phyloP scores from a whole-genome alignment of 2,888 invertebrate genomes.

The Elmis aenea region DNA sequence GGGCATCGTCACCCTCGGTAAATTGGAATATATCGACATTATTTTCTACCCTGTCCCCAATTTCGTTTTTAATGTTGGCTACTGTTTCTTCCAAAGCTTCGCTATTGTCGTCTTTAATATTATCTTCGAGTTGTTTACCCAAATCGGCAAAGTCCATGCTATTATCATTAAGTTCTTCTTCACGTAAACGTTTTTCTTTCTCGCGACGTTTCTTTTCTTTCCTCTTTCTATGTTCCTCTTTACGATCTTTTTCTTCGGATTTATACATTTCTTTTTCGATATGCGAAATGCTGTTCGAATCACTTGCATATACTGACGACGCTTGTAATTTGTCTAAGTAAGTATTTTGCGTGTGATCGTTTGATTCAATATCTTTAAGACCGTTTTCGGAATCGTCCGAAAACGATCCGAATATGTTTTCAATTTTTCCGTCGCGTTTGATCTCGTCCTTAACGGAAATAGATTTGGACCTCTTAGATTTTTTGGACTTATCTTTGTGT shows the following conservation, averaged over 20 bases:
- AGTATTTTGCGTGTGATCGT: constrained; percentile 19
- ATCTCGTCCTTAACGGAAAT: constrained; percentile 45
- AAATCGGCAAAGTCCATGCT: constrained; percentile 78
- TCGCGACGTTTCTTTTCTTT: constrained; percentile 62
- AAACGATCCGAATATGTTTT: constrained; percentile 81
- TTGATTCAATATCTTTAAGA: constrained; percentile 31
- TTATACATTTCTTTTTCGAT: constrained; percentile 26
- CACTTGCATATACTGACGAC: constrained; percentile 48
- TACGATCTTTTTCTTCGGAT: constrained; percentile 35
- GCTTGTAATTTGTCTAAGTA: constrained; percentile 23
- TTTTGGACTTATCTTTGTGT: constrained; percentile 56
- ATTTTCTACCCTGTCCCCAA: constrained; percentile 36
- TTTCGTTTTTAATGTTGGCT: constrained; percentile 44
- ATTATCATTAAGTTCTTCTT: constrained; percentile 62
- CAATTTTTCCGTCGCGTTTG: constrained; percentile 76
- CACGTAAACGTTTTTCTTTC: constrained; percentile 49
- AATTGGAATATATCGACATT: constrained; percentile 57
- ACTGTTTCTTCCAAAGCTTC: constrained; percentile 41
- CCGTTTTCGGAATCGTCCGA: constrained; percentile 62
- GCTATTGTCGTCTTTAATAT: constrained; percentile 64
- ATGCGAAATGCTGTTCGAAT: constrained; percentile 44
- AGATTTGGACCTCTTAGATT: constrained; percentile 49
- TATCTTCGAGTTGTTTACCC: constrained; percentile 76
- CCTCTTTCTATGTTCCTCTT: constrained; percentile 55
- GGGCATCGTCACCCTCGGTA: constrained; percentile 54